Conservation (phyloP, 1,140 invertebrate species). For the Batillaria attramentaria region DNA sequence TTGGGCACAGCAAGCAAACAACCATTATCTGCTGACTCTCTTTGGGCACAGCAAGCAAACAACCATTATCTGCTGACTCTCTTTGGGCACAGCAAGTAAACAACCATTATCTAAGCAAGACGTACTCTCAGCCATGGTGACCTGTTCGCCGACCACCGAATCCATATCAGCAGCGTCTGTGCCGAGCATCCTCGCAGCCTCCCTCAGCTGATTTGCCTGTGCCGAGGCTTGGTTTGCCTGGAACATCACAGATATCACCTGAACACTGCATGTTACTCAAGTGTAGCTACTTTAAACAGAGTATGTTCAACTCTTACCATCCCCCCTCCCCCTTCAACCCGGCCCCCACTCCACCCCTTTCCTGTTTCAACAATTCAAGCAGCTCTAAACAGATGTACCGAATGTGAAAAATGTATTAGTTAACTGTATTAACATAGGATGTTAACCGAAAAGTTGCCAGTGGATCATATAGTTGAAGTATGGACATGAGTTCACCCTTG, state of each 20-base stretch:
- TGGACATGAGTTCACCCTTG: too few relatives aligned
- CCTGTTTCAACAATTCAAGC: too few relatives aligned
- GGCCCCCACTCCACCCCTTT: too few relatives aligned
- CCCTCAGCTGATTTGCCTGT: slow-evolving; percentile 48
- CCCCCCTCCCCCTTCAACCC: too few relatives aligned
- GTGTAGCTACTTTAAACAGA: too few relatives aligned
- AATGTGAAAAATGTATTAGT: too few relatives aligned
- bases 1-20: background rate
- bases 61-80: background rate
- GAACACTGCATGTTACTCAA: background rate
- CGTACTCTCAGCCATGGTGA: slow-evolving; percentile 44
- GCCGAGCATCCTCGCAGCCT: slow-evolving; percentile 21
- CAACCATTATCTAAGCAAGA: too few relatives aligned
- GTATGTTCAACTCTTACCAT: too few relatives aligned
- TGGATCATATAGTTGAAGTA: too few relatives aligned
- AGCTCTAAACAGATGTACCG: too few relatives aligned
- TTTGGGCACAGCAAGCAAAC: background rate
- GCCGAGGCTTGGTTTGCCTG: slow-evolving; percentile 25
- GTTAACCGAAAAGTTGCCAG: too few relatives aligned
- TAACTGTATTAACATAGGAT: too few relatives aligned
- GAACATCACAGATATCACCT: background rate
- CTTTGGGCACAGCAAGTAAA: background rate
- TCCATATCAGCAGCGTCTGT: slow-evolving; percentile 41
- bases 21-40: background rate
- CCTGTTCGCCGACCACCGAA: slow-evolving; percentile 30